Evolutionary conservation across 2,888 invertebrate genomes (phyloP), one percentile per base, ranked within the genome.

Genomic region (Leptinotarsa tumamoca): DNA sequence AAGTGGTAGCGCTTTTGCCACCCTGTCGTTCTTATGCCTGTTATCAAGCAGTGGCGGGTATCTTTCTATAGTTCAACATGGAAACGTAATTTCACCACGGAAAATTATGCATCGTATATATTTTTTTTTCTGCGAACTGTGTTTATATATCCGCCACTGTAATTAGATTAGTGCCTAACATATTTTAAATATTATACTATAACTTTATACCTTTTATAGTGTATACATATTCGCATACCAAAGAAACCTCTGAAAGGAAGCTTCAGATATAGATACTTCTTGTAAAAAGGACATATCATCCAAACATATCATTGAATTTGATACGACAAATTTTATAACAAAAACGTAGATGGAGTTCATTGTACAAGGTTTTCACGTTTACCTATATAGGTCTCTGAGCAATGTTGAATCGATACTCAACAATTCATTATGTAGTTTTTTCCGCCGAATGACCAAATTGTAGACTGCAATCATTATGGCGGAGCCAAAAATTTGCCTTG

Each of bases 141-240:
- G 10, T 70, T 27, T 56, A 27, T 63, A 72, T 66, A 70, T 69
- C 68, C 75, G 71, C 52, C 71, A 71, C 61, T 66, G 67, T 74
- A 72, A 80, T 86, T 87, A 87, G 87, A 86, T 86, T 87, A 87
- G 87, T 87, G 87, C 87, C 86, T 87, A 79, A 80, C 76, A 85
- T 82, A 83, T 82, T 83, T 70, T 70, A 43, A 58, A 61, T 54
- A 82, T 81, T 84, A 83, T 82, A 84, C 82, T 84, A 83, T 82
- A 84, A 82, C 83, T 83, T 82, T 83, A 85, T 84, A 85, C 82
- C 82, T 83, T 82, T 77, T 77, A 77, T 85, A 84, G 83, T 74
- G 69, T 78, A 72, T 77, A 79, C 73, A 75, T 71, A 76, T 74
- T 69, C 68, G 77, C 74, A 77, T 72, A 76, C 72, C 69, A 72